These are phyloP conservation scores for Tautogolabrus adspersus DNA, from an alignment of 2,113 vertebrate genomes.

Conservation along the genomic window DNA sequence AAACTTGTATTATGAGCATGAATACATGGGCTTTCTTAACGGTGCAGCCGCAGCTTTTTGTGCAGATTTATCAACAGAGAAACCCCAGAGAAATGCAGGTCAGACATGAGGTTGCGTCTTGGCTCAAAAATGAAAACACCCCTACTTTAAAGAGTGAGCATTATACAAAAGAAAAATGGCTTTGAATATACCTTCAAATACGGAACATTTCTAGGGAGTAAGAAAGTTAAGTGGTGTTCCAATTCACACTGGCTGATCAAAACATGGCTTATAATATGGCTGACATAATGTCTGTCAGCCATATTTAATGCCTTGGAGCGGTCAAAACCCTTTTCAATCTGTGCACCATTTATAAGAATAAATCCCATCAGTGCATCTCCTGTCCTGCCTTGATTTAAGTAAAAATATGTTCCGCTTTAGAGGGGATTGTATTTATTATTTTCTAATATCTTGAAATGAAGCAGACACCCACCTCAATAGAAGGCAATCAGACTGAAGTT, in stretches of 20 bases:
- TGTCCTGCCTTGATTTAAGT: not conserved
- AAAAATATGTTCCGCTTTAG: not conserved
- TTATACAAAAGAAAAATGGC: not conserved
- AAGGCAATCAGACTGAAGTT: not conserved
- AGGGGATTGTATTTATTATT: not conserved
- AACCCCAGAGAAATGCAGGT: not conserved
- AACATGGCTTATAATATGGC: not conserved
- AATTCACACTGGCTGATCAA: not conserved
- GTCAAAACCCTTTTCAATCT: conserved; percentile 6
- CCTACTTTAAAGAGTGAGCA: not conserved
- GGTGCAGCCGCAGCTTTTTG: not conserved
- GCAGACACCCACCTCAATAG: not conserved
- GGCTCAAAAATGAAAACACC: not conserved
- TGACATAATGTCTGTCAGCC: not conserved
- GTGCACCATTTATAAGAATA: not conserved
- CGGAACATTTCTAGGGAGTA: not conserved
- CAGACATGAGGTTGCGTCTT: not conserved
- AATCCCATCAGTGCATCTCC: not conserved
- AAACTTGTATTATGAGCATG: not conserved
- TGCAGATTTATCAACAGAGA: not conserved
- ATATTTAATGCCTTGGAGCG: not conserved
- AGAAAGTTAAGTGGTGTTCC: not conserved
- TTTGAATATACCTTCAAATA: not conserved
- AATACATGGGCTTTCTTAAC: not conserved
- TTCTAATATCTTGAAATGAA: not conserved